A percentile compares a stretch with the other conserved stretches of the same genome.
These are phyloP conservation scores for Sander vitreus DNA, from an alignment of 2,113 vertebrate species.

Conservation along the genomic window DNA sequence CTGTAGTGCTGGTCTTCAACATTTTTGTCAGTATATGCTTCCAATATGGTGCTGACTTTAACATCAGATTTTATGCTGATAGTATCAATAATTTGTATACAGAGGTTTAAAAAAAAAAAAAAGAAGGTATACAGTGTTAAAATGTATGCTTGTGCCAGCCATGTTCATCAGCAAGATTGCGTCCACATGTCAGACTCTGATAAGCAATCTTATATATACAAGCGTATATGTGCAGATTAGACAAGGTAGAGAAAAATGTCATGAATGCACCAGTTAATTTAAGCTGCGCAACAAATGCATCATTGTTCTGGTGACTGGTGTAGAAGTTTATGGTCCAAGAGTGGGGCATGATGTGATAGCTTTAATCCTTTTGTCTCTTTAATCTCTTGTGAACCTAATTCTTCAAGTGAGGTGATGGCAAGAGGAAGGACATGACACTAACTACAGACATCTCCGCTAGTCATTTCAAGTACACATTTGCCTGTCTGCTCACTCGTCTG, in stretches of 20 bases:
- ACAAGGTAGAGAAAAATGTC: too few species aligned
- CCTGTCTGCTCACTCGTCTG: background rate
- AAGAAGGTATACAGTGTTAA: background rate
- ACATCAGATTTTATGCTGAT: background rate
- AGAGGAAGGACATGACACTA: background rate
- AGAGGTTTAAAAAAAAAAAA: too few species aligned
- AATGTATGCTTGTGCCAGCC: background rate
- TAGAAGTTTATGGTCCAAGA: background rate
- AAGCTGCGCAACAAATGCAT: conserved; percentile 6
- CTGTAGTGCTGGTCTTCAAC: background rate
- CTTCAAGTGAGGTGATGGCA: background rate
- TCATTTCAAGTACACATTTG: conserved; percentile 16
- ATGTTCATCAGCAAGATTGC: background rate
- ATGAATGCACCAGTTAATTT: background rate
- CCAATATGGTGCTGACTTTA: background rate
- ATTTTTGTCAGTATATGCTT: background rate
- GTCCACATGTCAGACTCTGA: conserved; percentile 1
- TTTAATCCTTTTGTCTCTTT: background rate
- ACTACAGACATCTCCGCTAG: conserved; percentile 8
- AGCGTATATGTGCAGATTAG: background rate
- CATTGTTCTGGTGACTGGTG: background rate
- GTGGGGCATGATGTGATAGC: background rate
- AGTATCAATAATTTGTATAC: background rate
- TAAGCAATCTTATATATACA: background rate
- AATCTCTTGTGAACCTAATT: background rate